phyloP scores from a whole-genome alignment of 2,113 vertebrate species.

The Hydropotes inermis region DNA sequence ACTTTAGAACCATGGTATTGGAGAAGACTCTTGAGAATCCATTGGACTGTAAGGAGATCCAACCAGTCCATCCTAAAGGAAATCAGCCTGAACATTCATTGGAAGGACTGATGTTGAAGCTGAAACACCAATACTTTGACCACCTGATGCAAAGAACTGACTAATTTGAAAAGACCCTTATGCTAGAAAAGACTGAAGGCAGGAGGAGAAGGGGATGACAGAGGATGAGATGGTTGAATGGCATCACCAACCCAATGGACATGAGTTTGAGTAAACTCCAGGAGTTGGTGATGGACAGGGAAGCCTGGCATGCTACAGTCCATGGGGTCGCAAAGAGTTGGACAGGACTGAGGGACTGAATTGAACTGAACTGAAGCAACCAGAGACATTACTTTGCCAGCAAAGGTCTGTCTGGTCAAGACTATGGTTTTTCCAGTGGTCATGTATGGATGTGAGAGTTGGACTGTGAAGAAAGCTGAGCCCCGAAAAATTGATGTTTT shows the following conservation, averaged over 20 bases:
- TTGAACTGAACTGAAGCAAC: neutral
- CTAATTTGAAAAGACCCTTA: neutral
- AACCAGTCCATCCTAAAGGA: neutral
- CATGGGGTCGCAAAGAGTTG: neutral
- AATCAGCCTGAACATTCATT: neutral
- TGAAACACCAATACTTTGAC: neutral
- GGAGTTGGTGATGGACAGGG: neutral
- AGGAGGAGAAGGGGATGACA: neutral
- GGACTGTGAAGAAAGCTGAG: neutral
- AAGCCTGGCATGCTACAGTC: neutral
- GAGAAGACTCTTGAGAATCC: neutral
- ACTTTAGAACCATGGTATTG: neutral
- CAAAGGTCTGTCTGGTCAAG: too few relatives aligned
- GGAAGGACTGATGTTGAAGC: neutral
- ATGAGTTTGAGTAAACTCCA: neutral
- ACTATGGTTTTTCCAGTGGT: neutral
- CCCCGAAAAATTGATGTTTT: neutral
- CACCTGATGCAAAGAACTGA: neutral
- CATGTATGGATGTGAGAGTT: neutral
- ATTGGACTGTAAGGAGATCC: neutral
- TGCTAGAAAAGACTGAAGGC: neutral
- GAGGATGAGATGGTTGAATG: neutral
- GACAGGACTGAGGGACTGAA: neutral
- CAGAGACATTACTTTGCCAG: neutral
- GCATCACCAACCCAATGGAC: neutral